phyloP scores from a whole-genome alignment of 1,140 invertebrate species.

The Rhynchophorus ferrugineus region DNA sequence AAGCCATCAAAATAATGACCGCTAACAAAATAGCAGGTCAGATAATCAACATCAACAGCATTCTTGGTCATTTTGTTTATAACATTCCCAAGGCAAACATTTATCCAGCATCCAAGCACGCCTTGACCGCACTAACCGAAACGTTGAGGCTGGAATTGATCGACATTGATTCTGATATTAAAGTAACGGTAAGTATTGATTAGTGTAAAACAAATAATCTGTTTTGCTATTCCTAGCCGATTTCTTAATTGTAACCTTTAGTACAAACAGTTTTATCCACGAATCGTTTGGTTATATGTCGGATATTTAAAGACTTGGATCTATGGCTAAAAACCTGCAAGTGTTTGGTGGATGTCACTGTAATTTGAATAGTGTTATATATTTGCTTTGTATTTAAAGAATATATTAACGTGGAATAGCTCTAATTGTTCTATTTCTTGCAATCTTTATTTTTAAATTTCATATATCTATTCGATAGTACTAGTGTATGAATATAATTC shows the following conservation, averaged over 20 bases:
- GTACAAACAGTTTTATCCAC: not conserved
- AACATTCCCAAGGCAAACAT: conserved; percentile 41
- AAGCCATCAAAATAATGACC: conserved; percentile 43
- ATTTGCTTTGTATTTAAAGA: too few relatives aligned
- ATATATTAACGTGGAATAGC: too few relatives aligned
- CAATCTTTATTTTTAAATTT: too few relatives aligned
- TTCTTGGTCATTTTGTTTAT: conserved; percentile 35
- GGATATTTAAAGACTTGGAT: too few relatives aligned
- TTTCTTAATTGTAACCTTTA: not conserved
- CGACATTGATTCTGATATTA: conserved; percentile 43
- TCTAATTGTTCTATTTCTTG: too few relatives aligned
- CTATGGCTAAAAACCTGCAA: too few relatives aligned
- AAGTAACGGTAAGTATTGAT: conserved; percentile 41
- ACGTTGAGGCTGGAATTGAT: conserved; percentile 48
- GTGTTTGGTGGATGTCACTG: too few relatives aligned
- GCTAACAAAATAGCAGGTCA: conserved; percentile 25
- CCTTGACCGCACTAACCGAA: conserved; percentile 51
- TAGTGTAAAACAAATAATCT: conserved; percentile 4
- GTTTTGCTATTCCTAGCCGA: not conserved
- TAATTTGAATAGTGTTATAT: too few relatives aligned
- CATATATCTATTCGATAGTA: too few relatives aligned
- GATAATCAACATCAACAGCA: conserved; percentile 35
- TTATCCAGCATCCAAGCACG: conserved; percentile 54
- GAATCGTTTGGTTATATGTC: too few relatives aligned
- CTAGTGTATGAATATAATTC: too few relatives aligned